Evolutionary conservation across 2,888 invertebrate genomes (phyloP), one percentile per base, ranked within the genome.

Genomic region (Empis stercorea): DNA sequence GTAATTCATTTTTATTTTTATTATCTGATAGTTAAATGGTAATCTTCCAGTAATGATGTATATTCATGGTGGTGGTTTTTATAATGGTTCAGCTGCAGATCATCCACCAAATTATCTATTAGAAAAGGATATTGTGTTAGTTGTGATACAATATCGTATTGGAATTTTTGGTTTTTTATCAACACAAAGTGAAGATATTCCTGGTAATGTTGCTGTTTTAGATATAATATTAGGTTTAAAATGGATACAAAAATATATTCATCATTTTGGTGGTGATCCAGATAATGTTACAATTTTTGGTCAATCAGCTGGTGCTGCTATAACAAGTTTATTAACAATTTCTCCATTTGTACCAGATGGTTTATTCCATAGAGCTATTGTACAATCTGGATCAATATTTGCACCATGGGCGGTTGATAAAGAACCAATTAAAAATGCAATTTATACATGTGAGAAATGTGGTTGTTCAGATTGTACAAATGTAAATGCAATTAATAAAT

Each of bases 191-290:
- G 59, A 65, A 9, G 64, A 64, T 13, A 62, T 73, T 46, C 72
- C 75, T 0, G 76, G 76, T 11, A 77, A 77, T 59, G 72, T 69
- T 48, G 74, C 74, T 1, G 59, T 76, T 36, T 59, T 70, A 20
- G 77, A 77, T 58, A 63, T 72, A 40, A 54, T 72, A 2, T 48
- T 71, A 40, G 75, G 73, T 0, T 54, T 76, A 17, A 54, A 71
- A 43, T 77, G 76, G 76, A 71, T 75, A 6, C 66, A 71, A 43
- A 58, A 65, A 17, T 61, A 76, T 54, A 74, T 76, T 15, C 52
- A 55, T 10, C 45, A 56, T 10, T 76, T 76, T 52, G 74, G 75
- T 14, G 76, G 76, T 4, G 69, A 76, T 59, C 66, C 71, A 11
- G 50, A 56, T 1, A 57, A 59, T 37, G 70, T 76, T 1, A 76